Percentiles rank a stretch among this genome's conserved stretches.
Conservation (phyloP, 2,888 invertebrate genomes). For the Morpho deidamia region DNA sequence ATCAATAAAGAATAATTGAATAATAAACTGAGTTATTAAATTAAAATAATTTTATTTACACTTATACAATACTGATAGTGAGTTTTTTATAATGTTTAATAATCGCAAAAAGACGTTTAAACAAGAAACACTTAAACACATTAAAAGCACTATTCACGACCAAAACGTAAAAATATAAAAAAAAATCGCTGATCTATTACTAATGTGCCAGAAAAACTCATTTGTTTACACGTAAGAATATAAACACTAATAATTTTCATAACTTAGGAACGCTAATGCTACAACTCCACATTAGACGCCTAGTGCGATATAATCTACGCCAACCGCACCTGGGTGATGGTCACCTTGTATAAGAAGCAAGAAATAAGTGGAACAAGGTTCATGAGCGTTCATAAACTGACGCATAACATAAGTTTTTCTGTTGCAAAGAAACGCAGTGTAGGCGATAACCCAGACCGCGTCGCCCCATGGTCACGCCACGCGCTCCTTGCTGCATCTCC, state of each 20-base stretch:
- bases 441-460: slow-evolving; percentile 8
- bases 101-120: no score
- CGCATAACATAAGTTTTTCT: slow-evolving; percentile 8
- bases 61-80: no score
- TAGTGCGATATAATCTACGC: slow-evolving; percentile 28
- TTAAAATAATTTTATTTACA: no score
- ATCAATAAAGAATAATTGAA: no score
- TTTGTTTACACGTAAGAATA: not conserved
- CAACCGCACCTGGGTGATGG: slow-evolving; percentile 39
- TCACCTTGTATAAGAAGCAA: slow-evolving; percentile 54
- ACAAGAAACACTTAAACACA: no score
- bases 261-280: slow-evolving; percentile 10
- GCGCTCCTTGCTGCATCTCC: slow-evolving; percentile 35
- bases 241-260: slow-evolving; percentile 16
- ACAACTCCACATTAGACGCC: slow-evolving; percentile 14
- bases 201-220: slow-evolving; percentile 8
- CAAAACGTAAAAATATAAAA: not conserved
- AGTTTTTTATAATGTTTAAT: no score
- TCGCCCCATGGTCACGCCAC: slow-evolving; percentile 26
- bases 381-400: slow-evolving; percentile 40
- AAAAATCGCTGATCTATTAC: not conserved
- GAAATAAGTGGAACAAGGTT: slow-evolving; percentile 72
- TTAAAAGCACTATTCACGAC: no score
- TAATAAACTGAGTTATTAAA: no score
- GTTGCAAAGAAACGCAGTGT: not conserved